Conservation (phyloP, 2,888 invertebrate species). For the Rhogogaster chlorosoma region DNA sequence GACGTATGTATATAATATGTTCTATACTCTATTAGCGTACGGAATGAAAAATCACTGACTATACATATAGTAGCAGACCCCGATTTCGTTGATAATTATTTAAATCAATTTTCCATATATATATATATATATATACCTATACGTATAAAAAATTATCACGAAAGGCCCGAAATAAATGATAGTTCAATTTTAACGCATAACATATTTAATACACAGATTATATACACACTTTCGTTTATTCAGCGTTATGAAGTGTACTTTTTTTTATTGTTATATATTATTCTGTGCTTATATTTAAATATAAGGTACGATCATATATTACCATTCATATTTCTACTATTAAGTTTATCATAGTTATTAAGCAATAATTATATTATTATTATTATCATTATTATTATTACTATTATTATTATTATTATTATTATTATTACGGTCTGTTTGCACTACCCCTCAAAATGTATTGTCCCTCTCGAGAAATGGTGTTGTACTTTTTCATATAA, state of each 20-base stretch:
- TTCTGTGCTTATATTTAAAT: constrained; percentile 49
- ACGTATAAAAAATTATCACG: not conserved
- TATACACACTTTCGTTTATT: constrained; percentile 42
- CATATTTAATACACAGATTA: constrained; percentile 47
- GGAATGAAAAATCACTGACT: not conserved
- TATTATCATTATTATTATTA: constrained; percentile 66
- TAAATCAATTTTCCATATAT: constrained; percentile 40
- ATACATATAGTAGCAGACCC: not conserved
- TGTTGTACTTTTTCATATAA: constrained; percentile 77
- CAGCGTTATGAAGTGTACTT: constrained; percentile 55
- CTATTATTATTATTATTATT: constrained; percentile 69
- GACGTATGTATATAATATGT: not conserved
- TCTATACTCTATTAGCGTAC: not conserved
- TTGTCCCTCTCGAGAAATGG: constrained; percentile 72
- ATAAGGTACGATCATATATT: constrained; percentile 29
- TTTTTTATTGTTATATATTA: constrained; percentile 65
- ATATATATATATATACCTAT: not conserved
- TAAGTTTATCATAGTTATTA: constrained; percentile 71
- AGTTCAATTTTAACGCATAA: not conserved
- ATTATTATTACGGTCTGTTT: constrained; percentile 68
- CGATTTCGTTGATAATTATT: not conserved
- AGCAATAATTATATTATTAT: constrained; percentile 72
- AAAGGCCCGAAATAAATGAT: constrained; percentile 40
- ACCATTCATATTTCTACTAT: constrained; percentile 69
- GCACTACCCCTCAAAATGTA: constrained; percentile 65